A percentile compares a stretch with the other conserved stretches of the same genome.
Conservation (phyloP, 2,797 vertebrate species). For the Sebastes steindachneri region DNA sequence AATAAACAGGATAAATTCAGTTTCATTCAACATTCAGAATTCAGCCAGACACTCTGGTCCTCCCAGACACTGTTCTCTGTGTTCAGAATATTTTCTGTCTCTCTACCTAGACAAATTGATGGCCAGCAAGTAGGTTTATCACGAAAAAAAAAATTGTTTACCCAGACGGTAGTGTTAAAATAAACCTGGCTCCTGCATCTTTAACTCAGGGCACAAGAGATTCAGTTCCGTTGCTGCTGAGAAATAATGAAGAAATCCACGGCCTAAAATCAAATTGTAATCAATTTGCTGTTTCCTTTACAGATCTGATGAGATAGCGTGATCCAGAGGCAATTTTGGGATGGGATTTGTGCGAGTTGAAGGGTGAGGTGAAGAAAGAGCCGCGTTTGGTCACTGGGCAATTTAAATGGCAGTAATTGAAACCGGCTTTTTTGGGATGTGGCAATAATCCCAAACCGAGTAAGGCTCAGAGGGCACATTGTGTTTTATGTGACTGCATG, state of each 20-base stretch:
- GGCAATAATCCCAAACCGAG: slow-evolving; percentile 36
- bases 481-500: slow-evolving; percentile 12
- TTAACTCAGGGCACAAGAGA: not conserved
- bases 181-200: not conserved
- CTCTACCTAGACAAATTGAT: not conserved
- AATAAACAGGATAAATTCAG: slow-evolving; percentile 38
- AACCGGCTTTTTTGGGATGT: slow-evolving; percentile 34
- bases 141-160: slow-evolving; percentile 8
- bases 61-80: not conserved
- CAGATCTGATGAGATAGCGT: slow-evolving; percentile 1
- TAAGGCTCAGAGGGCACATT: slow-evolving; percentile 11
- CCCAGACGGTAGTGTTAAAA: not conserved
- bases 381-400: slow-evolving; percentile 5
- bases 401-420: slow-evolving; percentile 54
- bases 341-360: slow-evolving; percentile 9
- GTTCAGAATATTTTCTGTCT: slow-evolving; percentile 10
- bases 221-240: not conserved
- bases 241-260: slow-evolving; percentile 11
- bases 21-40: slow-evolving; percentile 11
- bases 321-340: not conserved
- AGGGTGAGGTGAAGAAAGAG: slow-evolving; percentile 29
- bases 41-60: not conserved
- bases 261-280: slow-evolving; percentile 22
- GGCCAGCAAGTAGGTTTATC: not conserved
- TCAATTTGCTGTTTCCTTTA: slow-evolving; percentile 12